Conservation (phyloP, 1,140 invertebrate genomes). For the Cydia pomonella region DNA sequence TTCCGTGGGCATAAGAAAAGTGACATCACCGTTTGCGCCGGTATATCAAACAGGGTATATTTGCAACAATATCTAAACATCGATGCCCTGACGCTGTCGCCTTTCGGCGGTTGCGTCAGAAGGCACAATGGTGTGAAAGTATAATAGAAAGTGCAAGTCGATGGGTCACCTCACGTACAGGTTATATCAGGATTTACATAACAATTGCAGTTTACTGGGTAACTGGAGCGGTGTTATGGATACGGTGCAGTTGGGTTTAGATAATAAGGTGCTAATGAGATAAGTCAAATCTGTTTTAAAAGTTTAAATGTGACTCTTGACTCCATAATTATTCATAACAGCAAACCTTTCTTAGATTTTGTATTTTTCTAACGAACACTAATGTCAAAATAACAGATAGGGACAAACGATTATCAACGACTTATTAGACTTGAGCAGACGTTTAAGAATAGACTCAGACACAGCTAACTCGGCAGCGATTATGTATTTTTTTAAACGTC, state of each 20-base stretch:
- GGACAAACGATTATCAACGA: too few species aligned
- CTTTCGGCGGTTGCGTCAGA: slow-evolving; percentile 51
- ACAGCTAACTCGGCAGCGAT: too few species aligned
- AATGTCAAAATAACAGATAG: too few species aligned
- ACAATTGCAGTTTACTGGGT: slow-evolving; percentile 69
- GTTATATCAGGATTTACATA: slow-evolving; percentile 77
- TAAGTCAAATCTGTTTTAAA: background rate
- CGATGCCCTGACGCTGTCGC: background rate
- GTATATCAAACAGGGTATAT: background rate
- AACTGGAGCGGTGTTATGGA: slow-evolving; percentile 67
- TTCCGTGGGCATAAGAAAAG: too few species aligned
- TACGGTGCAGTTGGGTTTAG: slow-evolving; percentile 16
- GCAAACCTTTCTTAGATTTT: too few species aligned
- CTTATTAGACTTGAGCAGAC: too few species aligned
- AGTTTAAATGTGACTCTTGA: background rate
- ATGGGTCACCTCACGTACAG: slow-evolving; percentile 65
- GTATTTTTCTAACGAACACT: too few species aligned
- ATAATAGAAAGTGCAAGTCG: slow-evolving; percentile 74
- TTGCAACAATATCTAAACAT: background rate
- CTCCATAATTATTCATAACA: too few species aligned
- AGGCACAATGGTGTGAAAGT: slow-evolving; percentile 74
- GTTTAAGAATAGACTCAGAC: too few species aligned
- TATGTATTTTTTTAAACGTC: too few species aligned
- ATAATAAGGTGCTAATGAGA: background rate
- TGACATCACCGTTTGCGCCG: too few species aligned